These are phyloP conservation scores for Characodon lateralis DNA, from an alignment of 2,797 vertebrate genomes.

Conservation along the genomic window DNA sequence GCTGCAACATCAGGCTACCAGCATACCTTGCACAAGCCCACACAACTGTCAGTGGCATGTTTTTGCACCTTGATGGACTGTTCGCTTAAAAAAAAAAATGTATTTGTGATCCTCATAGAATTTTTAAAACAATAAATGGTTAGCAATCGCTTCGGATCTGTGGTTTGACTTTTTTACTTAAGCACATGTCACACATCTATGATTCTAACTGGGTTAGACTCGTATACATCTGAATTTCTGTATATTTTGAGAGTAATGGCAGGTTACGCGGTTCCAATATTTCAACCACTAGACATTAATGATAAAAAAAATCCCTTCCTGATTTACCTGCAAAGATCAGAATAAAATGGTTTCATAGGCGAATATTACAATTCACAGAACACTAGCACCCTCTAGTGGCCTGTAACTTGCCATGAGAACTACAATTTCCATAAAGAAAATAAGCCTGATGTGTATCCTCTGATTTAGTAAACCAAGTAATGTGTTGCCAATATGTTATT, in stretches of 20 bases:
- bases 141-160: slow-evolving; percentile 64
- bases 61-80: slow-evolving; percentile 58
- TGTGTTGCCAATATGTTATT: neutral
- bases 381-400: slow-evolving; percentile 58
- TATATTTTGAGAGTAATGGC: neutral
- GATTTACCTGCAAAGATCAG: neutral
- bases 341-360: neutral
- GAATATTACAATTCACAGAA: neutral
- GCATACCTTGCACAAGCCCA: slow-evolving; percentile 36
- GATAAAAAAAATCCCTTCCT: neutral
- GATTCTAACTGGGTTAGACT: neutral
- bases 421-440: neutral
- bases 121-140: slow-evolving; percentile 82
- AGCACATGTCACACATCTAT: neutral
- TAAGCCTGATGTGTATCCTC: neutral
- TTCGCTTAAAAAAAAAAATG: slow-evolving; percentile 62
- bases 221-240: neutral
- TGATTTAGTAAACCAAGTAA: neutral
- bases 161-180: slow-evolving; percentile 11
- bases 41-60: slow-evolving; percentile 49
- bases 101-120: slow-evolving; percentile 75
- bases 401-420: neutral
- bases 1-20: slow-evolving; percentile 32
- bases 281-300: neutral
- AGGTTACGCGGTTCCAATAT: neutral